Base-by-base conservation (phyloP, 2,113 vertebrate genomes). In the Pelusios castaneus region DNA sequence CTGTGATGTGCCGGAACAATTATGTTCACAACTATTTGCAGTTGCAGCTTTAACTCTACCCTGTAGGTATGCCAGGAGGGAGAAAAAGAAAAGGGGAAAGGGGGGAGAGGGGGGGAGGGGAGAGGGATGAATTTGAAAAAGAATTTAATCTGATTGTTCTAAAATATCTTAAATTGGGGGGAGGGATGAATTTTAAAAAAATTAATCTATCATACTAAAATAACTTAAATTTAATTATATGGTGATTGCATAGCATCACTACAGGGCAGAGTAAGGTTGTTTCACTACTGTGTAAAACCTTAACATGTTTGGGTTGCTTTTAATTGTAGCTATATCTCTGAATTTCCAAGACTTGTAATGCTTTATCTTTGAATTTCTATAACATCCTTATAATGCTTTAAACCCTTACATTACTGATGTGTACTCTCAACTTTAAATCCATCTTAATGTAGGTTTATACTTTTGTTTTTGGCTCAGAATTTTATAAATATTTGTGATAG, bases 21-120 rank as follows among this genome's bases (percentile, higher is more conserved):
- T 82, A 81, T 88, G 88, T 75, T 92, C 89, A 89, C 75, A 89
- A 90, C 55, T 89, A 43, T 12, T 43, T 81, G 58, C 90, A 95
- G 85, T 90, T 92, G 82, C 80, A 89, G 24, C 12, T 86, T 88
- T 38, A 1, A 80, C 41, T 82, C 75, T 91, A 89, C 56, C 67
- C 54, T 88, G 54, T 58, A 82, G 81, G 31, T 10, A 67, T 58
- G 31, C 54, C n/a, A n/a, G n/a, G 89, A 80, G 73, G 45, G 52
- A 86, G 49, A 14, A 89, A 80, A 2, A 41, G 0, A 1, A 52
- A 52, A 17, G 51, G 51, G 14, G 6, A 47, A 47, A n/a, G n/a
- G n/a, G n/a, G n/a, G n/a, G n/a, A n/a, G 49, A 13, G 49, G 49
- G 49, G 9, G 49, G 47, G 47, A 49, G 1, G 2, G 58, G 16